These are phyloP conservation scores for Leptoclinus maculatus DNA, from an alignment of 2,797 vertebrate species.

Conservation along the genomic window DNA sequence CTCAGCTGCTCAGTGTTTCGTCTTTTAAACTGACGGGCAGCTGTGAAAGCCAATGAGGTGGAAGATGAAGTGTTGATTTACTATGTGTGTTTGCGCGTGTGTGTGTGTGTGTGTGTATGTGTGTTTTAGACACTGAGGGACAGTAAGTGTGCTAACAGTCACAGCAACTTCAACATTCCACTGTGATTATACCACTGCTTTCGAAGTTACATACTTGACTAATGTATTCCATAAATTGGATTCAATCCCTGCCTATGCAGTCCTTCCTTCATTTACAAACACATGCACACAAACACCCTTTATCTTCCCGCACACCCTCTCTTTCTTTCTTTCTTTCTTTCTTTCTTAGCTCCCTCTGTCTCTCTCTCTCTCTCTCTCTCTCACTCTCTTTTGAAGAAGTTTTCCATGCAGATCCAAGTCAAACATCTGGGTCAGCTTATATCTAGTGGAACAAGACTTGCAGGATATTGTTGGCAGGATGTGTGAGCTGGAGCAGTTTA, in stretches of 20 bases:
- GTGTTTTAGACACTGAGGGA: conserved; percentile 37
- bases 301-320: conserved; percentile 35
- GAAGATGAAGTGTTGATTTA: conserved; percentile 62
- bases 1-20: conserved; percentile 38
- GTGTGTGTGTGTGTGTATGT: conserved; percentile 27
- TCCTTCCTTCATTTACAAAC: conserved; percentile 53
- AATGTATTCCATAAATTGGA: conserved; percentile 67
- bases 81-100: conserved; percentile 32
- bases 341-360: not conserved
- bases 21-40: conserved; percentile 50
- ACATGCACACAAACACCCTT: conserved; percentile 22
- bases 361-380: not conserved
- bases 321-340: not conserved
- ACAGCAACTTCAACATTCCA: conserved; percentile 76
- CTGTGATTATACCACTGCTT: conserved; percentile 74
- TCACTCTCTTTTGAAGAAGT: conserved; percentile 67
- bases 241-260: conserved; percentile 36
- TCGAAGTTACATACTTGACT: conserved; percentile 73
- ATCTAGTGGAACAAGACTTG: conserved; percentile 81
- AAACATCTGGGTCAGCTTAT: conserved; percentile 85
- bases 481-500: conserved; percentile 78
- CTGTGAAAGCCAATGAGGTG: conserved; percentile 59
- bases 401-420: conserved; percentile 75
- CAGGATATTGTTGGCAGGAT: conserved; percentile 85
- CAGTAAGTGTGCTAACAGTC: conserved; percentile 56